Evolutionary conservation across 2,797 vertebrate genomes (phyloP).

Genomic region (Anabas testudineus): DNA sequence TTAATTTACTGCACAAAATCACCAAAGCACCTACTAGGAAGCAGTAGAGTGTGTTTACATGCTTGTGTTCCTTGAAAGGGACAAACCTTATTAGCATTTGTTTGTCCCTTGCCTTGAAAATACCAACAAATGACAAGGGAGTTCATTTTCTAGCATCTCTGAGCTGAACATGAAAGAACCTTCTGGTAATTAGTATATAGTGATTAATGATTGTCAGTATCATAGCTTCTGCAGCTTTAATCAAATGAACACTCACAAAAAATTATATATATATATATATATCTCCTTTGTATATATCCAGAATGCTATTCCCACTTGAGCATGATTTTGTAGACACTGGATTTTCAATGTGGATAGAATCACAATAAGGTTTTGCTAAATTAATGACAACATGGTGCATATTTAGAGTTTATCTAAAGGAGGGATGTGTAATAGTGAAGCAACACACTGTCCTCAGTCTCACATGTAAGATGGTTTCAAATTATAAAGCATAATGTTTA

Average conservation of each 20-base stretch:
- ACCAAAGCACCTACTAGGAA: conserved; percentile 60
- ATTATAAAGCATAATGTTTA: conserved; percentile 18
- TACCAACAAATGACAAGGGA: conserved; percentile 84
- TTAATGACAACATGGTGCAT: conserved; percentile 76
- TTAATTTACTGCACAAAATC: conserved; percentile 58
- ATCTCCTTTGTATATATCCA: conserved; percentile 52
- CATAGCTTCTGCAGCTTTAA: conserved; percentile 72
- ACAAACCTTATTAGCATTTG: conserved; percentile 85
- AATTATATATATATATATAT: no score
- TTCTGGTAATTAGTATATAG: conserved; percentile 82
- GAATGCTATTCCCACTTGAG: conserved; percentile 51
- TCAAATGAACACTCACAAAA: conserved; percentile 71
- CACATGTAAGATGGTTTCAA: conserved; percentile 1
- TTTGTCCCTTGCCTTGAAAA: conserved; percentile 85
- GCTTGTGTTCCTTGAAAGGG: conserved; percentile 78
- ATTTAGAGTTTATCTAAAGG: conserved; percentile 63
- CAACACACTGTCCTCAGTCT: conserved; percentile 14
- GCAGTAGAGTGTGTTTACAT: conserved; percentile 75
- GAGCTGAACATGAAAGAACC: conserved; percentile 85
- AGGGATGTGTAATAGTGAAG: conserved; percentile 36
- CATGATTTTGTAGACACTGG: conserved; percentile 67
- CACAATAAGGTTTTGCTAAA: conserved; percentile 68
- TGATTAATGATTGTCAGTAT: conserved; percentile 84
- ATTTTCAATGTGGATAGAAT: conserved; percentile 44
- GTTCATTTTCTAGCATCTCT: conserved; percentile 83